Base-by-base conservation (phyloP, 1,140 invertebrate genomes). In the Drosophila fuyamai region DNA sequence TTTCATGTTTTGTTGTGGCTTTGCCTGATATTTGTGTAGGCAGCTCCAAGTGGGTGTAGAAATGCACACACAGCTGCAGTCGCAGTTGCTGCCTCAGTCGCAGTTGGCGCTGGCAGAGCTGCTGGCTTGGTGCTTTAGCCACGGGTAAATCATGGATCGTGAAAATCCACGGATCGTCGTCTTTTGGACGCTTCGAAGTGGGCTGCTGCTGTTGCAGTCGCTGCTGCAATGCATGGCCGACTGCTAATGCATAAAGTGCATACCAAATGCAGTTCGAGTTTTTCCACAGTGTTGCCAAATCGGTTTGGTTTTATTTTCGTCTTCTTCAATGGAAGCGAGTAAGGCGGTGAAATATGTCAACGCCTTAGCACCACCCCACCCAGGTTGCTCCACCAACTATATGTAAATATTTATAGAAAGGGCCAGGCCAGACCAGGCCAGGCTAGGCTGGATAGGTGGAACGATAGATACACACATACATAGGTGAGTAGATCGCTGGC, bases 251-350 rank as follows among this genome's bases (percentile, higher is more conserved):
- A 75, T 83, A 59, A 72, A 47, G 38, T 54, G 57, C 70, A 76
- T 75, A 86, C 75, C 66, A 63, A 88, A 85, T 82, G 68, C 74
- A 80, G 76, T 84, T 89, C 43, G 72, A 86, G 78, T 84, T 81
- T 79, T 79, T 77, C 56, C 62, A 68, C 83, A 79, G 83, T 79
- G 84, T 86, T 89, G 83, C 76, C 80, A 89, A 82, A 88, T 85
- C 36, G 57, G 38, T 76, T 61, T 76, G 67, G 50, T 70, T 81
- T 61, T 65, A 56, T 65, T 50, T 57, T 76, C 48, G 57, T 66
- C 55, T 73, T 68, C 67, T 71, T 84, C 50, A 85, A 81, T 83
- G 67, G 65, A 83, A 71, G 62, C 76, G 63, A 74, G 32, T 72
- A 68, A 58, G 56, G 46, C 66, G 63, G 41, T 59, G 57, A 82